Conservation (phyloP, 2,113 vertebrate species). For the Ahaetulla prasina region DNA sequence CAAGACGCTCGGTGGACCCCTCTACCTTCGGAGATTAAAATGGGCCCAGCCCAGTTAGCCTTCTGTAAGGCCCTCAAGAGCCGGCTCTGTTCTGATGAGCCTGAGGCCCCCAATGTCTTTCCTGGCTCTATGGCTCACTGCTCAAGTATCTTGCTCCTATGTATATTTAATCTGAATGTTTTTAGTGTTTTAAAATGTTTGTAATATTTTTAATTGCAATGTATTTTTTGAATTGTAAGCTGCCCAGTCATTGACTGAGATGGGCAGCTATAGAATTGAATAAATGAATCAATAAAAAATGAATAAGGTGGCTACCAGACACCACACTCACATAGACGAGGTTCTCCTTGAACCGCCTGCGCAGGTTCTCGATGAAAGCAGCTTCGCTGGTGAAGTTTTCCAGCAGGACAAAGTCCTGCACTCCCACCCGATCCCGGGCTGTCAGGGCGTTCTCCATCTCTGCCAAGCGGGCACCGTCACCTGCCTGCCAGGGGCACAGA, state of each 20-base stretch:
- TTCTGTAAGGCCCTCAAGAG: not conserved
- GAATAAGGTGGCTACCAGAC: not conserved
- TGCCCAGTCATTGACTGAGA: not conserved
- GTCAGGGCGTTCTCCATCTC: conserved; percentile 97
- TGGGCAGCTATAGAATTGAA: not conserved
- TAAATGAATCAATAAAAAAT: not conserved
- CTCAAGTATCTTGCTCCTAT: not conserved
- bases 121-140: not conserved
- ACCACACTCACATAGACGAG: conserved; percentile 88
- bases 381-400: conserved; percentile 97
- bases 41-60: not conserved
- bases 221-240: not conserved
- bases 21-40: not conserved
- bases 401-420: conserved; percentile 96
- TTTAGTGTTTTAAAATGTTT: not conserved
- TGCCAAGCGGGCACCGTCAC: conserved; percentile 83
- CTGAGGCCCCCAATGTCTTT: not conserved
- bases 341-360: conserved; percentile 95
- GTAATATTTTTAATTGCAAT: not conserved
- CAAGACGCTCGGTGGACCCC: not conserved
- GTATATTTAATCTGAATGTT: not conserved
- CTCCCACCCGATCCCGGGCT: conserved; percentile 92
- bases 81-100: not conserved
- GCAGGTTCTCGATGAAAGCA: conserved; percentile 93
- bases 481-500: conserved; percentile 66